Evolutionary conservation across 2,888 invertebrate genomes (phyloP).

Genomic region (Meteorus colon): DNA sequence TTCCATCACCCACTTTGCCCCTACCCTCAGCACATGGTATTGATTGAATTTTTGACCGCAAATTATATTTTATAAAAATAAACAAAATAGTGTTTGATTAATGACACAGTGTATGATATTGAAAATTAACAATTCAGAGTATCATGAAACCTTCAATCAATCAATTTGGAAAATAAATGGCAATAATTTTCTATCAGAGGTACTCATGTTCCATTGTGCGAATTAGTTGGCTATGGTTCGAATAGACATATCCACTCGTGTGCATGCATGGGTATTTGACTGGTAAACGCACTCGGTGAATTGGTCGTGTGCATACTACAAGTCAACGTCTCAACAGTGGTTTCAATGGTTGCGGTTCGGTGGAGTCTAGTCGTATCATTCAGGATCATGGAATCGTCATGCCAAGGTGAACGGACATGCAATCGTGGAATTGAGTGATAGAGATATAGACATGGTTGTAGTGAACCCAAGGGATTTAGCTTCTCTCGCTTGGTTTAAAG

Average conservation of each 20-base stretch:
- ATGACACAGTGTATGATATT: neutral
- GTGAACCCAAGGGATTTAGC: neutral
- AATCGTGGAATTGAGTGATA: too few relatives aligned
- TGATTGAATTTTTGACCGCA: neutral
- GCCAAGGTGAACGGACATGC: neutral
- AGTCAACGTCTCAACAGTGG: neutral
- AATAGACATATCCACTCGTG: neutral
- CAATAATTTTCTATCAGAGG: neutral
- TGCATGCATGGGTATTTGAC: neutral
- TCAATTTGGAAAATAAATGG: neutral
- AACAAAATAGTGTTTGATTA: neutral
- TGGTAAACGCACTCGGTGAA: slow-evolving; percentile 5
- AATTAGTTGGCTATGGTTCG: neutral
- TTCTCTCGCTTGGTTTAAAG: slow-evolving; percentile 33
- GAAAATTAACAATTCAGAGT: neutral
- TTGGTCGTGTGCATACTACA: neutral
- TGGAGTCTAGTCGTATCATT: neutral
- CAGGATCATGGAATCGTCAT: neutral
- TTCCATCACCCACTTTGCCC: neutral
- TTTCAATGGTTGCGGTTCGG: neutral
- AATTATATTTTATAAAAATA: neutral
- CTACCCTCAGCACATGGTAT: neutral
- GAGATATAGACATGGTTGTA: too few relatives aligned
- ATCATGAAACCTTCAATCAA: neutral
- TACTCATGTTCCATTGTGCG: neutral